phyloP scores from a whole-genome alignment of 2,113 vertebrate species.

The Pelecanus crispus region DNA sequence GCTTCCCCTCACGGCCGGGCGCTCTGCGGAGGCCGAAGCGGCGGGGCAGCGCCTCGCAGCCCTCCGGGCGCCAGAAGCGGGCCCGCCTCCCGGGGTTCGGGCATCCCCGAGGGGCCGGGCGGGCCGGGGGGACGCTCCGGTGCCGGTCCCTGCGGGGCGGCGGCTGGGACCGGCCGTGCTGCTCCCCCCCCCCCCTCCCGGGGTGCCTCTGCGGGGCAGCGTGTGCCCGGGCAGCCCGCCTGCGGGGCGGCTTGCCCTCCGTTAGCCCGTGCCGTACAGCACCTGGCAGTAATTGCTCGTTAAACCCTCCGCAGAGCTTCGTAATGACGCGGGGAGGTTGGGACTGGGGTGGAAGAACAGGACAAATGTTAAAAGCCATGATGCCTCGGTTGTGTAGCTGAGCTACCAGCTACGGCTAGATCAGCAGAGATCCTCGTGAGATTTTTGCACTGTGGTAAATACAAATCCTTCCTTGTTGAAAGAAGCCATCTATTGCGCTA shows the following conservation, averaged over 20 bases:
- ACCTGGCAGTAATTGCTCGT: background rate
- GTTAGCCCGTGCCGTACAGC: background rate
- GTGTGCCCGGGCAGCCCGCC: no score
- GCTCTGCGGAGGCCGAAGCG: background rate
- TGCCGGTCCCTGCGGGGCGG: background rate
- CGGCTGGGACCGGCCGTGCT: no score
- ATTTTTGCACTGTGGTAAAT: accelerated
- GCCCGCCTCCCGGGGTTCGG: background rate
- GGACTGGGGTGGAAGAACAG: background rate
- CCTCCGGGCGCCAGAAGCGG: background rate
- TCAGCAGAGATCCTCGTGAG: accelerated
- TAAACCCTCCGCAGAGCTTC: background rate
- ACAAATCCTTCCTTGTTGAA: accelerated
- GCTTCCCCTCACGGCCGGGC: no score
- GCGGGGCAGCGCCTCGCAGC: background rate
- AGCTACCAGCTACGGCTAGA: accelerated
- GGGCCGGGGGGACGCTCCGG: background rate
- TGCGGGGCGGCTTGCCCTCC: background rate
- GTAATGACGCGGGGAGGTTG: accelerated
- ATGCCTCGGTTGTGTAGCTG: accelerated
- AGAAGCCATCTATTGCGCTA: accelerated
- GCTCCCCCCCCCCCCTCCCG: no score
- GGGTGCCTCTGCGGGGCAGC: no score
- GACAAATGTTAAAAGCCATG: no score
- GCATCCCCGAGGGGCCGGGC: background rate